A percentile compares a stretch with the other conserved stretches of the same genome.
phyloP scores from a whole-genome alignment of 2,888 invertebrate genomes.

The Notodonta dromedarius region DNA sequence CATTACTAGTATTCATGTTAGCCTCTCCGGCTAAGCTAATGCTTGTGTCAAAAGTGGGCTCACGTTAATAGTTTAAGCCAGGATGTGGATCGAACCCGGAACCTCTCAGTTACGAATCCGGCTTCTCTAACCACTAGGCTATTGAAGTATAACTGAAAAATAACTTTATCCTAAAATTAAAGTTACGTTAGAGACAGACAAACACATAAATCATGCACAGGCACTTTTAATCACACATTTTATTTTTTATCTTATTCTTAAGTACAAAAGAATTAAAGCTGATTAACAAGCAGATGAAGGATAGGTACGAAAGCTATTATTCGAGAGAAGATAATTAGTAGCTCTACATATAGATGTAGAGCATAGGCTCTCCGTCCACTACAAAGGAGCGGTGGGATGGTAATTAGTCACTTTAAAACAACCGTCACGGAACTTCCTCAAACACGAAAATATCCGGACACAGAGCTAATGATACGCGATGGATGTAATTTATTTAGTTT shows the following conservation, averaged over 20 bases:
- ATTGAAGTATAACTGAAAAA: no score
- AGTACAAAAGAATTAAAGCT: background rate
- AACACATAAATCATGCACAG: background rate
- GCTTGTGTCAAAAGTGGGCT: no score
- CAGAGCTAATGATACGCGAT: conserved; percentile 13
- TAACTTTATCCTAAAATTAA: no score
- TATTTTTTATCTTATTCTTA: background rate
- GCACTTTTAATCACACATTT: background rate
- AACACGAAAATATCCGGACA: conserved; percentile 32
- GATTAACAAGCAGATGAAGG: conserved; percentile 22
- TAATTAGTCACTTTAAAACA: conserved; percentile 48
- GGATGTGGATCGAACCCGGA: no score
- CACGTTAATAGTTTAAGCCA: no score
- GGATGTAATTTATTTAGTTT: conserved; percentile 7
- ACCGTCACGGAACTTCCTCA: conserved; percentile 26
- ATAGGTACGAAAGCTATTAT: conserved; percentile 14
- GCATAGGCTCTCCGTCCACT: conserved; percentile 28
- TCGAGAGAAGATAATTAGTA: conserved; percentile 32
- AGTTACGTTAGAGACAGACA: no score
- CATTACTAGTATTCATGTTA: no score
- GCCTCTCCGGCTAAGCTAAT: no score
- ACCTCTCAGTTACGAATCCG: no score
- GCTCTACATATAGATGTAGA: conserved; percentile 22
- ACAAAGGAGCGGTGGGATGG: conserved; percentile 38
- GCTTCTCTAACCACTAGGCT: no score